These are phyloP conservation scores for Okamejei kenojei DNA, from an alignment of 2,797 vertebrate species.

Conservation along the genomic window DNA sequence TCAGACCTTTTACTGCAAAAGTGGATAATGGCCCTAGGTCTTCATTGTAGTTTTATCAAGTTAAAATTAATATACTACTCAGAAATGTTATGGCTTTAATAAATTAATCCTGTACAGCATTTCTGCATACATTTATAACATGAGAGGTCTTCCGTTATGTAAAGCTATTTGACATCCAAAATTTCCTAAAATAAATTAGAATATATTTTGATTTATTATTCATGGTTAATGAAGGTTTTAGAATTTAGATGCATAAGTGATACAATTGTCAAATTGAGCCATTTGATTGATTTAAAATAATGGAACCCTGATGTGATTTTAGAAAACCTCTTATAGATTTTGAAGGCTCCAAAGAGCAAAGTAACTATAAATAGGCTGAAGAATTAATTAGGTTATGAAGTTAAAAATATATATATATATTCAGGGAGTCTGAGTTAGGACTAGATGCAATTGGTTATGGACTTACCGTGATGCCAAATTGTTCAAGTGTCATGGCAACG, in stretches of 20 bases:
- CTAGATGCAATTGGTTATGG: conserved; percentile 16
- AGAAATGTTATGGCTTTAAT: neutral
- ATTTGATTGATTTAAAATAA: conserved; percentile 34
- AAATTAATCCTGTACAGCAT: neutral
- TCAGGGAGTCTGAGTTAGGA: neutral
- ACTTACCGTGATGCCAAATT: conserved; percentile 83
- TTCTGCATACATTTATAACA: neutral
- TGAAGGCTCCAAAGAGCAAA: neutral
- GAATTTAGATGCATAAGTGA: neutral
- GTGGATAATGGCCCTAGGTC: neutral
- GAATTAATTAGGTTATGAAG: conserved; percentile 8
- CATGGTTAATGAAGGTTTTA: conserved; percentile 34
- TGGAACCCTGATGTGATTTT: conserved; percentile 27
- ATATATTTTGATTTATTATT: conserved; percentile 32
- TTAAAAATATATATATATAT: conserved; percentile 4
- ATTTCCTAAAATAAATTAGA: conserved; percentile 1
- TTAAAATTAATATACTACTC: neutral
- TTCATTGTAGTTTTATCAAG: neutral
- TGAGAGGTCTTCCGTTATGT: neutral
- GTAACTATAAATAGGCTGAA: conserved; percentile 36
- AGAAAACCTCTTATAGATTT: conserved; percentile 18
- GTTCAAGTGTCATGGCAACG: conserved; percentile 75
- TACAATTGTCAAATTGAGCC: neutral
- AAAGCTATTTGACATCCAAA: conserved; percentile 32
- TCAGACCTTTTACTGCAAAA: neutral